phyloP scores from a whole-genome alignment of 2,113 vertebrate species.

The Hippopotamus amphibius region DNA sequence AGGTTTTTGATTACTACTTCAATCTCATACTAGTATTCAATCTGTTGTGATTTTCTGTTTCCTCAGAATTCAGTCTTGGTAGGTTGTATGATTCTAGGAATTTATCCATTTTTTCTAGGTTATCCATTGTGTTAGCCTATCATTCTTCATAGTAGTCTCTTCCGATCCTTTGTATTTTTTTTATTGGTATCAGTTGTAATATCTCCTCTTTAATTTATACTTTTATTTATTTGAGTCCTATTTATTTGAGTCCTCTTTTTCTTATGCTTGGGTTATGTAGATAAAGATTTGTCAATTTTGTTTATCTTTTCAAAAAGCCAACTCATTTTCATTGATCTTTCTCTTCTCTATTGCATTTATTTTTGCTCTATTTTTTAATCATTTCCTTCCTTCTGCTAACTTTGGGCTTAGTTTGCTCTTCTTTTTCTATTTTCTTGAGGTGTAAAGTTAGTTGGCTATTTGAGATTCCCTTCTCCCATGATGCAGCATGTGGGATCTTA shows the following conservation, averaged over 20 bases:
- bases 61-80: background rate
- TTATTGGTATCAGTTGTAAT: background rate
- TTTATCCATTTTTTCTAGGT: background rate
- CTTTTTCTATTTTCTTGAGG: background rate
- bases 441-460: background rate
- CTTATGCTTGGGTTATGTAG: background rate
- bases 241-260: background rate
- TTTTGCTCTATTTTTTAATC: background rate
- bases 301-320: background rate
- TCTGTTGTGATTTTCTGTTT: background rate
- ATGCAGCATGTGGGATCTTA: too few relatives aligned
- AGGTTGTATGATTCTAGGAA: background rate
- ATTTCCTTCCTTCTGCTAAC: background rate
- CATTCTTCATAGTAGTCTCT: background rate
- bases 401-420: background rate
- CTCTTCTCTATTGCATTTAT: background rate
- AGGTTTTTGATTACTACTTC: background rate
- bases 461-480: background rate
- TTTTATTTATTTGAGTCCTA: background rate
- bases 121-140: background rate
- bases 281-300: background rate
- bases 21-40: background rate
- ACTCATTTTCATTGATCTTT: background rate
- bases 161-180: background rate
- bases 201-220: background rate